These are phyloP conservation scores for Penaeus japonicus DNA, from an alignment of 1,140 invertebrate genomes.

Conservation along the genomic window DNA sequence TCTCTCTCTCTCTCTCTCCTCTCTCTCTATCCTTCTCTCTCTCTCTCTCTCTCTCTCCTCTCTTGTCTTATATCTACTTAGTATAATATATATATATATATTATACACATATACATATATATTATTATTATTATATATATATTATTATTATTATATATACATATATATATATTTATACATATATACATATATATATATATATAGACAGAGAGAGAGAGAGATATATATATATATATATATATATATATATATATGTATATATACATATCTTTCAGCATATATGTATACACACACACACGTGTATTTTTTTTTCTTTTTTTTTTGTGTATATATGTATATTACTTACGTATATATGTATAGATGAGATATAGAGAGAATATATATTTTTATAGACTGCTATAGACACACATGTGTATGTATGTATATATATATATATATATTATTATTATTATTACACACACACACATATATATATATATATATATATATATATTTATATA, in stretches of 20 bases:
- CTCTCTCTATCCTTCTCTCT: not conserved
- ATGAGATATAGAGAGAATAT: no score
- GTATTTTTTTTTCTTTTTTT: no score
- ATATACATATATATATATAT: no score
- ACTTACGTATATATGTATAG: no score
- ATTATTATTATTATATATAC: not conserved
- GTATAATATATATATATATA: not conserved
- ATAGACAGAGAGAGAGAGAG: no score
- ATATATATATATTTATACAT: no score
- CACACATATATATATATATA: not conserved
- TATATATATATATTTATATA: not conserved
- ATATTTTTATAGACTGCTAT: no score
- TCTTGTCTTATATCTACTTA: not conserved
- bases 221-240: not conserved
- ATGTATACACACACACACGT: not conserved
- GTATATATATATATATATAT: no score
- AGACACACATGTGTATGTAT: no score
- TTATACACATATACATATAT: not conserved
- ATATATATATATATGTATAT: constrained; percentile 6
- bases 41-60: not conserved
- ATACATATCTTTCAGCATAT: not conserved
- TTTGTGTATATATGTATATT: no score
- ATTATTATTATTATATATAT: not conserved
- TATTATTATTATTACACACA: no score
- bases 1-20: constrained; percentile 8